Conservation (phyloP, 1,140 invertebrate genomes). For the Anastrepha ludens region DNA sequence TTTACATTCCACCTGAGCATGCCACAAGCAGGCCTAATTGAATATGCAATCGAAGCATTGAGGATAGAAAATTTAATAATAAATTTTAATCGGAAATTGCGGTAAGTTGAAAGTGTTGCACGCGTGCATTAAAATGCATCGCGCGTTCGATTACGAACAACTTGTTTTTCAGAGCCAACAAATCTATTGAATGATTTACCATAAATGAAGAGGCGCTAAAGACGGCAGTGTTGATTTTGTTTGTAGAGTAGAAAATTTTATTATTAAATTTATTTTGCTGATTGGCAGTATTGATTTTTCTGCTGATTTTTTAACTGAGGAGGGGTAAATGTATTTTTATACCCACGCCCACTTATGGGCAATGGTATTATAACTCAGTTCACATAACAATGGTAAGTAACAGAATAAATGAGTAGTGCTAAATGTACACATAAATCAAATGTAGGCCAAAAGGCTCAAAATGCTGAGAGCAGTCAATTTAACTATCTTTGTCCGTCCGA, state of each 20-base stretch:
- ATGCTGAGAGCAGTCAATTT: too few species aligned
- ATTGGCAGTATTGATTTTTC: constrained; percentile 48
- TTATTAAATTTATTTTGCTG: constrained; percentile 45
- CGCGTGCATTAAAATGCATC: background rate
- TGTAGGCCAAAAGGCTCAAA: too few species aligned
- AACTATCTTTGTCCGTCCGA: too few species aligned
- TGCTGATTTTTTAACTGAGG: background rate
- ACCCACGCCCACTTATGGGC: background rate
- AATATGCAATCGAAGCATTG: constrained; percentile 13
- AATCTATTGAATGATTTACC: background rate
- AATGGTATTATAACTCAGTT: too few species aligned
- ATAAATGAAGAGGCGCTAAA: constrained; percentile 7
- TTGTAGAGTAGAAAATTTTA: constrained; percentile 43
- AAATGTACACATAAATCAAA: too few species aligned
- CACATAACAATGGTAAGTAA: too few species aligned
- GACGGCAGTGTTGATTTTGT: constrained; percentile 9
- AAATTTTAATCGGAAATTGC: constrained; percentile 27
- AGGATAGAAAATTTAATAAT: constrained; percentile 17
- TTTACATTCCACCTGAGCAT: background rate
- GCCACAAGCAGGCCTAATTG: constrained; percentile 32
- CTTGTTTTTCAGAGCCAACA: background rate
- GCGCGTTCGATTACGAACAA: constrained; percentile 17
- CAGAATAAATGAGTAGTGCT: too few species aligned
- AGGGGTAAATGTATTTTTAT: background rate
- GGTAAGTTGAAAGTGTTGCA: constrained; percentile 45